Evolutionary conservation across 1,140 invertebrate species (phyloP).

Genomic region (Pentalonia nigronervosa): DNA sequence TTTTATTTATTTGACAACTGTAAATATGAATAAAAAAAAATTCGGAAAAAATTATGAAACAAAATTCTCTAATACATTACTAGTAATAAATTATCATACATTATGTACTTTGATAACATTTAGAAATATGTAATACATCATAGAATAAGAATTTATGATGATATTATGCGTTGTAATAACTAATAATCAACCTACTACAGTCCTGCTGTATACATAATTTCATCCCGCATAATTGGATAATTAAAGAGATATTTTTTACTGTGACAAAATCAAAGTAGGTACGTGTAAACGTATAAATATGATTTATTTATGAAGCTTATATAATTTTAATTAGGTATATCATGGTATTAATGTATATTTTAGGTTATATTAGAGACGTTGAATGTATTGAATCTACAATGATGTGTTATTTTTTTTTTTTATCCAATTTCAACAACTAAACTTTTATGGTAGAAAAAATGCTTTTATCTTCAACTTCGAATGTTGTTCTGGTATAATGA

Average conservation of each 20-base stretch:
- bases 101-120: conserved; percentile 2
- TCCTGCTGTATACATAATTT: conserved; percentile 17
- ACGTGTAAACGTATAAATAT: not conserved
- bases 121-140: not conserved
- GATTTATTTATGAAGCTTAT: not conserved
- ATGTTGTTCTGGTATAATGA: not conserved
- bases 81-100: conserved; percentile 37
- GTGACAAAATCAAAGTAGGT: not conserved
- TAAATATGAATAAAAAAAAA: not conserved
- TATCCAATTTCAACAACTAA: not conserved
- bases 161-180: conserved; percentile 17
- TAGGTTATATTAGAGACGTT: not conserved
- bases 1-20: too few species aligned
- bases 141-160: not conserved
- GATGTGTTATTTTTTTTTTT: too few species aligned
- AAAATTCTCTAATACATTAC: not conserved
- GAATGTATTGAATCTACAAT: not conserved
- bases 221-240: not conserved
- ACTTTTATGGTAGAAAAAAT: not conserved
- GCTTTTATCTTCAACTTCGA: not conserved
- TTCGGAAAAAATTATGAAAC: not conserved
- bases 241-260: not conserved
- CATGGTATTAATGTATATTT: not conserved
- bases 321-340: not conserved
- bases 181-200: conserved; percentile 36